Evolutionary conservation across 2,113 vertebrate species (phyloP).

Genomic region (Phainopepla nitens): DNA sequence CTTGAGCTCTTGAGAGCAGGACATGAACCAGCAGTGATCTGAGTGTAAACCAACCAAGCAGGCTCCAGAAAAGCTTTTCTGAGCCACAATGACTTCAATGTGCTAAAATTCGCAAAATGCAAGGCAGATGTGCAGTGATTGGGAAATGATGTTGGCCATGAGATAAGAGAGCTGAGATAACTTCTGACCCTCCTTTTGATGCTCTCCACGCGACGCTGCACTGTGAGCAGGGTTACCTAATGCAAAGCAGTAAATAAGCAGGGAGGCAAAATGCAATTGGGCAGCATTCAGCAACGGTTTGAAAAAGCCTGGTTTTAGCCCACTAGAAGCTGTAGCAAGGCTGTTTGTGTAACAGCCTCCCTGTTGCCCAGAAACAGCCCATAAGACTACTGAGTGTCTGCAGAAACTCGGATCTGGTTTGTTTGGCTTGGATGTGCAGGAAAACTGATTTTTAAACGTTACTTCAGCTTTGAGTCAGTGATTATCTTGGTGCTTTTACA

Average conservation of each 20-base stretch:
- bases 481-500: conserved; percentile 2
- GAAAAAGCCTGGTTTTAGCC: neutral
- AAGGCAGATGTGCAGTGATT: neutral
- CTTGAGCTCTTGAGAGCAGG: neutral
- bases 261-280: neutral
- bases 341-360: neutral
- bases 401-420: neutral
- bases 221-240: neutral
- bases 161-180: neutral
- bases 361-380: conserved; percentile 26
- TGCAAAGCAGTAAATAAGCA: neutral
- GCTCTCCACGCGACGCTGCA: neutral
- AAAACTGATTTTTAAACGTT: conserved; percentile 29
- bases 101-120: conserved; percentile 28
- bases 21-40: neutral
- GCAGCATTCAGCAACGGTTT: neutral
- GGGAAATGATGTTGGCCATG: neutral
- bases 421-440: neutral
- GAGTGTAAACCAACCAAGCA: neutral
- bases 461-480: conserved; percentile 3
- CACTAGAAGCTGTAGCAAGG: neutral
- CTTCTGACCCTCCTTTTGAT: neutral
- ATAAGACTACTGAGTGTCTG: neutral
- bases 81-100: neutral
- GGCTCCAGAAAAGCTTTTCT: neutral